Base-by-base conservation (phyloP, 2,113 vertebrate species). In the Ctenomys sociabilis region DNA sequence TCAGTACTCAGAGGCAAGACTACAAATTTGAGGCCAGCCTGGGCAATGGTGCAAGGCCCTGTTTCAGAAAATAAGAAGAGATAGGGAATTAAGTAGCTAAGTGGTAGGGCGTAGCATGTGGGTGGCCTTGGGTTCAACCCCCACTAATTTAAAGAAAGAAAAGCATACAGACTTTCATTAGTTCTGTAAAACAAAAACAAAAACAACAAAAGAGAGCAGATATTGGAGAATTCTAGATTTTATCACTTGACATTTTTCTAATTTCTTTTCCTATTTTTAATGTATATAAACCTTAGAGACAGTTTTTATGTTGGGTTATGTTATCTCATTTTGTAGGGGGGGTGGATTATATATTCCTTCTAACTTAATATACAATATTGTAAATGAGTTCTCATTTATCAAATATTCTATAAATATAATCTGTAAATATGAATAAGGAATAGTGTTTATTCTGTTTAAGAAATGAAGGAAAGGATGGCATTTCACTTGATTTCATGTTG, bases 201-300 rank as follows among this genome's bases (percentile, higher is more conserved):
- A 54, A 54, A 54, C 12, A 54, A 54, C 1, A 54, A 13, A 54
- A 54, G 52, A 54, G 99, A 98, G 98, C 99, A 97, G 99, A 99
- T 1, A 99, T 99, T 86, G 99, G 99, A 43, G 99, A 99, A 97
- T 99, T 99, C 98, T 99, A 99, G 97, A 97, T 81, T 90, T 96
- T 96, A 93, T 57, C 17, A 57, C 93, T 85, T 98, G 77, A 97
- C 63, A 70, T 88, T 93, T 96, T 97, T 90, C 90, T 94, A 22
- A 52, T 88, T 85, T 83, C 84, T 77, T 85, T 92, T 68, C 37
- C 86, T 92, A 97, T 89, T 97, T 90, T 45, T 96, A 93, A 93
- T 96, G 87, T 98, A 96, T 92, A 97, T 98, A 97, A 95, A 81
- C 64, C 94, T 93, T 97, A 75, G 77, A 87, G 57, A 91, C 32